Evolutionary conservation across 1,140 invertebrate genomes (phyloP).

Genomic region (Metopolophium dirhodum): DNA sequence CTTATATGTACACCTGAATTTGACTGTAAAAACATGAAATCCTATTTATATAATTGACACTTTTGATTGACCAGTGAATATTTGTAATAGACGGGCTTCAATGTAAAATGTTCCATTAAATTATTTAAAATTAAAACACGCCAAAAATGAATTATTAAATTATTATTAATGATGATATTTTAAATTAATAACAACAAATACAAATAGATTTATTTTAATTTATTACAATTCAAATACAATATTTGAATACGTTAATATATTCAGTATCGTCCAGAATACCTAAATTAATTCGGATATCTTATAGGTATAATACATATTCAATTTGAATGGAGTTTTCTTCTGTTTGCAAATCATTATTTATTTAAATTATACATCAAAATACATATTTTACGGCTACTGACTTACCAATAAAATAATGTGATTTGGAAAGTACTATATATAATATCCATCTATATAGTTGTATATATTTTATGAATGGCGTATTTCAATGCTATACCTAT

Average conservation of each 20-base stretch:
- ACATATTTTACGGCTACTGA: not conserved
- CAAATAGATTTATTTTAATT: no score
- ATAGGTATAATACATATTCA: not conserved
- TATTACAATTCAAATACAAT: not conserved
- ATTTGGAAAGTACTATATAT: not conserved
- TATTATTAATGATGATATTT: not conserved
- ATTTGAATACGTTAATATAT: not conserved
- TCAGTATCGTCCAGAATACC: not conserved
- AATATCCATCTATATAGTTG: not conserved
- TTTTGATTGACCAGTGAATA: no score
- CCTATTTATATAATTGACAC: no score
- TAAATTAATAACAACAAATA: no score
- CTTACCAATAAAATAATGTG: not conserved
- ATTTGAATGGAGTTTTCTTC: not conserved
- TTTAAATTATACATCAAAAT: not conserved
- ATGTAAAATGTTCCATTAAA: no score
- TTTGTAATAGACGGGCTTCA: no score
- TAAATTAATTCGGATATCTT: not conserved
- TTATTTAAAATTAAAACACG: no score
- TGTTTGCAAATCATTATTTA: slow-evolving; percentile 1
- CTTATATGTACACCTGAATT: no score
- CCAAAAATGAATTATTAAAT: not conserved
- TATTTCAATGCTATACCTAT: not conserved
- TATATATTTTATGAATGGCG: not conserved
- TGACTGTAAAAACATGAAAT: no score